Base-by-base conservation (phyloP, 1,140 invertebrate genomes). In the Lordiphosa mommai region DNA sequence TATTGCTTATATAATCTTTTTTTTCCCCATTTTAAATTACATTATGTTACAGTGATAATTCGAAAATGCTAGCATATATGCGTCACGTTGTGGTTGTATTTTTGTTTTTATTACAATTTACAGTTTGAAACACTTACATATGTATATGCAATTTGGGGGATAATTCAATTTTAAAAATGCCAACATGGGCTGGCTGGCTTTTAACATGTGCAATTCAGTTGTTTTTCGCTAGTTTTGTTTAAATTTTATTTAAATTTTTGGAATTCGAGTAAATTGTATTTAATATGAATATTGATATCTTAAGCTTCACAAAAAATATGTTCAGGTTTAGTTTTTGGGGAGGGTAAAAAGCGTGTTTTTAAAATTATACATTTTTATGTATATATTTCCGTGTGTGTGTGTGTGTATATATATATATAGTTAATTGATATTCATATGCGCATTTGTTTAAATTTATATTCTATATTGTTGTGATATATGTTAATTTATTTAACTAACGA, bases 11-110 rank as follows among this genome's bases (percentile, higher is more conserved):
- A 65, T 77, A 72, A 77, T 76, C 58, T 32, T 34, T 27, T 73
- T n/a, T n/a, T n/a, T n/a, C n/a, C n/a, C n/a, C 60, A 59, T 51
- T 20, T 61, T 70, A 70, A 77, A 84, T 84, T 84, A 84, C 77
- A 84, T 72, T 50, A 84, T 84, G 84, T 72, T 84, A 84, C 77
- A 84, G 52, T 61, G 79, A 69, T 68, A 50, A 69, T 64, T 72
- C 38, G 44, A 82, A 82, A 82, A 66, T 66, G 51, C 52, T 66
- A 52, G 60, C 70, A 72, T 64, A 72, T 64, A 65, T 73, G 73
- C 41, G 41, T 40, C 58, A 40, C 48, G 36, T 38, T 55, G 58
- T 57, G 49, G 38, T 20, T 46, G 43, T 57, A 44, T 60, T 30
- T 32, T 13, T 37, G 17, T 38, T 53, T 67, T 68, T 68, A 50